phyloP scores from a whole-genome alignment of 2,797 vertebrate genomes.

The Chiloscyllium punctatum region DNA sequence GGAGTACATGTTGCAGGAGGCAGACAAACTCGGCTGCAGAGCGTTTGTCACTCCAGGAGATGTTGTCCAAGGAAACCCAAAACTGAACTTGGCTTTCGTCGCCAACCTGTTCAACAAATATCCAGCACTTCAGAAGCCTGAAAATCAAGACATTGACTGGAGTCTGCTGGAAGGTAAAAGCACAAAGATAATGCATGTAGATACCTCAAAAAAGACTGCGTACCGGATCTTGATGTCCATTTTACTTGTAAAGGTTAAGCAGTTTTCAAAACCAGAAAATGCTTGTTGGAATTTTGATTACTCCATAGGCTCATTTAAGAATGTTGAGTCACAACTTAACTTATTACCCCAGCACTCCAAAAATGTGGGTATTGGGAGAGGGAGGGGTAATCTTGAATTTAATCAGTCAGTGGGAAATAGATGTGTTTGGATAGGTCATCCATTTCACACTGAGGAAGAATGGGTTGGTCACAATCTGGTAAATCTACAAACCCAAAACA shows the following conservation, averaged over 20 bases:
- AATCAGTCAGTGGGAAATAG: background rate
- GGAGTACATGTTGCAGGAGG: slow-evolving; percentile 80
- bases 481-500: background rate
- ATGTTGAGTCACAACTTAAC: background rate
- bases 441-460: background rate
- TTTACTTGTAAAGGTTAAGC: background rate
- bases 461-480: background rate
- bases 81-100: slow-evolving; percentile 92
- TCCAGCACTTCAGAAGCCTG: slow-evolving; percentile 86
- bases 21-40: slow-evolving; percentile 77
- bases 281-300: background rate
- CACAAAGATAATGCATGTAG: accelerated
- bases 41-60: slow-evolving; percentile 87
- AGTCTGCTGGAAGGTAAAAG: slow-evolving; percentile 73
- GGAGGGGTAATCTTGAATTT: background rate
- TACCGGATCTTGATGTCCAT: background rate
- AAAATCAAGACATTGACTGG: slow-evolving; percentile 86
- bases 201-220: background rate
- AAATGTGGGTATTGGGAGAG: background rate
- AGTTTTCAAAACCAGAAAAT: background rate
- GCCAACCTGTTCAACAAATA: slow-evolving; percentile 97
- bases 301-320: background rate
- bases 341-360: background rate
- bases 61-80: slow-evolving; percentile 82
- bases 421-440: background rate